Base-by-base conservation (phyloP, 2,797 vertebrate genomes). In the Carcharodon carcharias region DNA sequence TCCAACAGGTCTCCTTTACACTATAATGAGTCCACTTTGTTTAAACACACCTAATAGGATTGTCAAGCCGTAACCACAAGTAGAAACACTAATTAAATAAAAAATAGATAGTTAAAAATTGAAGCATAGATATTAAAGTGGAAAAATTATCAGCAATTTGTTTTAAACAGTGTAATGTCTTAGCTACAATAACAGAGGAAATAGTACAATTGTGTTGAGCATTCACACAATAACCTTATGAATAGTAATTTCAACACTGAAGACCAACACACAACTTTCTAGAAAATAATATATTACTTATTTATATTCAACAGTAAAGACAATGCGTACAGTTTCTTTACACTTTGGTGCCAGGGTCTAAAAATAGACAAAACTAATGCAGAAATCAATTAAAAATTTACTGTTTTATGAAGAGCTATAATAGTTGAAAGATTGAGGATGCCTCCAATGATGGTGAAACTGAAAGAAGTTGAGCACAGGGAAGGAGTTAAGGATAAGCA, bases 401-500 rank as follows among this genome's bases (percentile, higher is more conserved):
- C 0, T 61, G 31, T 21, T 35, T 63, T 63, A 63, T 61, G 12
- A 63, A 5, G 31, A 35, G 35, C 35, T 18, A 92, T 63, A 92
- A 91, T 63, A 35, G 6, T 92, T 92, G 89, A 63, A 92, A 50
- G 21, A 85, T 50, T 85, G 40, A 85, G 50, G 23, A 50, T 26
- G 4, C 21, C 7, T 50, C 82, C 92, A 92, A 92, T 31, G 18
- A 31, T 40, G 96, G 88, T 92, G 96, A 54, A 67, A 54, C 5
- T 63, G n/a, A 28, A 96, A 61, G 77, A 96, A 63, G 16, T 45
- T n/a, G 14, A 61, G 50, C 21, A 5, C 23, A 69, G 21, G 56
- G 69, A 58, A 77, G 94, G 45, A 96, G 0, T 61, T 97, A 96
- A 97, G 96, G 97, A 96, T 63, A 96, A 65, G 93, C 0, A 96